These are phyloP conservation scores for Cyrtonyx montezumae DNA, from an alignment of 2,113 vertebrate species.

Conservation along the genomic window DNA sequence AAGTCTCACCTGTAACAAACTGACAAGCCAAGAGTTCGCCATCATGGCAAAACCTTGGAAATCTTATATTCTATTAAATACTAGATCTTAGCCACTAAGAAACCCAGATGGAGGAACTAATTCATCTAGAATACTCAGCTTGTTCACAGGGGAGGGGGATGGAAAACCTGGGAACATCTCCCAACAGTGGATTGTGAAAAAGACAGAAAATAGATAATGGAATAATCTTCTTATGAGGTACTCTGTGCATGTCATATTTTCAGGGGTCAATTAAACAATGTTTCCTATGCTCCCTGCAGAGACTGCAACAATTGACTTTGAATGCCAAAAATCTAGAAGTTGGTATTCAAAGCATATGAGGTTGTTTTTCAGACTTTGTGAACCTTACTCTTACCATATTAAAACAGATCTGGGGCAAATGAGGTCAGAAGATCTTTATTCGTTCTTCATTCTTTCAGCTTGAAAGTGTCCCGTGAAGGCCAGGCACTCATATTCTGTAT, in stretches of 20 bases:
- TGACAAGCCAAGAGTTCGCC: neutral
- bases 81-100: neutral
- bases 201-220: neutral
- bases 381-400: neutral
- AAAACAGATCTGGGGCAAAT: neutral
- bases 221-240: neutral
- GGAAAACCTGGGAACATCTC: neutral
- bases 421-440: neutral
- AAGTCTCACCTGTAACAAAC: neutral
- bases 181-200: neutral
- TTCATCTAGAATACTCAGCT: neutral
- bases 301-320: neutral
- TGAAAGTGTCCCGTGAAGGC: conserved; percentile 10
- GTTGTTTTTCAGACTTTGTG: neutral
- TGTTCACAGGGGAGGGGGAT: neutral
- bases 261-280: neutral
- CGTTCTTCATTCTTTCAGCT: neutral
- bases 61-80: neutral
- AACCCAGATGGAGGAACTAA: neutral
- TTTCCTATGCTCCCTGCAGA: neutral
- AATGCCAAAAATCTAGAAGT: neutral
- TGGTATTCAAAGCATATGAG: neutral
- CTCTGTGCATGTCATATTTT: neutral
- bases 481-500: conserved; percentile 6
- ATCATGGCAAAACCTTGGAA: neutral